A percentile compares a stretch with the other conserved stretches of the same genome.
These are phyloP conservation scores for Mus spretus DNA, from an alignment of 2,797 vertebrate genomes.

Conservation along the genomic window DNA sequence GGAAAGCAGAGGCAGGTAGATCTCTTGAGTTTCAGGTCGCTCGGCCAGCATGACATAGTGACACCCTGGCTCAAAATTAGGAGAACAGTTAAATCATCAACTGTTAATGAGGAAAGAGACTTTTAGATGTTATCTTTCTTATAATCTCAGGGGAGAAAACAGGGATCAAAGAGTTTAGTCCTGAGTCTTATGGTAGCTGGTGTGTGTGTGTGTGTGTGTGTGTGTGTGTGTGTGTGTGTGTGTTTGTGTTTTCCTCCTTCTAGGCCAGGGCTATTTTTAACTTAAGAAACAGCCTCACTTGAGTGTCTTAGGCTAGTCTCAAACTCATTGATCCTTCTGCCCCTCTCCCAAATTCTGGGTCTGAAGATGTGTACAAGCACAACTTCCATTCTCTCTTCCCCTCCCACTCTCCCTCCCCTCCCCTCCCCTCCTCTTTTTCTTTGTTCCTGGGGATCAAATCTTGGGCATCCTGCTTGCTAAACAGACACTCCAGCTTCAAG, in stretches of 20 bases:
- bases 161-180: background rate
- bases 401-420: accelerated
- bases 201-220: too few species aligned
- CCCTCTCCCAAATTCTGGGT: background rate
- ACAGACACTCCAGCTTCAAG: background rate
- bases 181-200: background rate
- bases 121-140: background rate
- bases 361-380: background rate
- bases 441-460: background rate
- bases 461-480: background rate
- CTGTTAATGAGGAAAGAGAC: background rate
- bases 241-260: background rate
- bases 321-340: background rate
- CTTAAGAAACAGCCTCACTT: background rate
- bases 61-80: background rate
- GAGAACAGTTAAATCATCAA: background rate
- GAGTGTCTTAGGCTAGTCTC: background rate
- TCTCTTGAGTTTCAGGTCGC: background rate
- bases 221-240: too few species aligned
- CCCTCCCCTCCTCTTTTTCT: too few species aligned
- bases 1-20: background rate
- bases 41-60: background rate
- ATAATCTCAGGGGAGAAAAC: background rate
- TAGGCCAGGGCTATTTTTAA: background rate
- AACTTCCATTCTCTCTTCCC: too few species aligned